Evolutionary conservation across 1,140 invertebrate species (phyloP), one percentile per base, ranked within the genome.

Genomic region (Tenebrio molitor): DNA sequence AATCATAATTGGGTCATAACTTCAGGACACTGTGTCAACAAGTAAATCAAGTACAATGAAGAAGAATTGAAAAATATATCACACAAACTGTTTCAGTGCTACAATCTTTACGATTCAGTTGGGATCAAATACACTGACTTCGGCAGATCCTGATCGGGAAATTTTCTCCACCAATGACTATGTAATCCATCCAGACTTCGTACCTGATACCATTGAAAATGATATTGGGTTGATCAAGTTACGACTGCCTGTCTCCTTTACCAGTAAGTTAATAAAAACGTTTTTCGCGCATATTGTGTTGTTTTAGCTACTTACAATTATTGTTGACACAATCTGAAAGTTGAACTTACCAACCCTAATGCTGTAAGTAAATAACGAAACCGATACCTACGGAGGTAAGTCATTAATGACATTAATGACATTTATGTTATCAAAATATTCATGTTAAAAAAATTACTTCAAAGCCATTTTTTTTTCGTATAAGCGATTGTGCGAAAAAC

Each of bases 151-250:
- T n/a, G 23, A 58, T n/a, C 50, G 50, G 1, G 50, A 19, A 3
- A 58, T 15, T 58, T n/a, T 58, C 10, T 1, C 50, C 1, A 29
- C 50, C 29, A 29, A 21, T 29, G 50, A 58, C 10, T 58, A 58
- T 8, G 50, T 58, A 5, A 0, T 58, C 0, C 50, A 58, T 34
- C 50, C 50, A 58, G 23, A 58, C 29, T 58, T 58, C 8, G 15
- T 29, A 12, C 50, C 50, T 14, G 23, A 58, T 12, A 12, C n/a
- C 1, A 58, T 58, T 15, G 50, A 58, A 58, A 58, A 58, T 58
- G 50, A 58, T 29, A 58, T 58, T 29, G 50, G n/a, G 1, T 58
- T 58, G 23, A 58, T 58, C 2, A 58, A 58, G 23, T 15, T 58
- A 1, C 21, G 50, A 58, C n/a, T 58, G 23, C 50, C 50, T 1